Conservation (phyloP, 1,140 invertebrate genomes). For the Heliconius melpomene region DNA sequence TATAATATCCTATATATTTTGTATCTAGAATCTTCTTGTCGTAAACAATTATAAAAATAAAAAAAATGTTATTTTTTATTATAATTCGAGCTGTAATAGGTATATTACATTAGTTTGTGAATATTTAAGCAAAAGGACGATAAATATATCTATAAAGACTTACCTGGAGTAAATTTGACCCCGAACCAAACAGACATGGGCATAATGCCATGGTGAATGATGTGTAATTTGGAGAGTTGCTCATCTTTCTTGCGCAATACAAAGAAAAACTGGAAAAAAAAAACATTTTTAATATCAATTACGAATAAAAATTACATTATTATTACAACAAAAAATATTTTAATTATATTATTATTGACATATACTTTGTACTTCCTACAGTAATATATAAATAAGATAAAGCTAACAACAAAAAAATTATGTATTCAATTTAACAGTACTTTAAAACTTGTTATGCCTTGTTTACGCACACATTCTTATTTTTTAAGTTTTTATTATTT, state of each 20-base stretch:
- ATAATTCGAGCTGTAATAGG: background rate
- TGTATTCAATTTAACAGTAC: background rate
- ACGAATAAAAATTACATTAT: background rate
- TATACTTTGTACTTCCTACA: constrained; percentile 3
- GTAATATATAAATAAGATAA: background rate
- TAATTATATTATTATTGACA: background rate
- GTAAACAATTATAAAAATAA: too few relatives aligned
- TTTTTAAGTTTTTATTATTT: background rate
- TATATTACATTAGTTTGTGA: background rate
- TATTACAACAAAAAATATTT: background rate
- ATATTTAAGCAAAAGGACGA: background rate
- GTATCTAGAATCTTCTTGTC: background rate
- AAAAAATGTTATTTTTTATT: too few relatives aligned
- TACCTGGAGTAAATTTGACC: constrained; percentile 93
- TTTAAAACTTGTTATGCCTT: background rate
- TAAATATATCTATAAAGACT: constrained; percentile 28
- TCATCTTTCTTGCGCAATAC: constrained; percentile 95
- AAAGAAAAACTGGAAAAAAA: constrained; percentile 90
- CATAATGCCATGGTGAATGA: constrained; percentile 98
- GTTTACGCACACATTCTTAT: background rate
- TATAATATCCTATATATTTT: too few relatives aligned
- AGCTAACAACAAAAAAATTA: background rate
- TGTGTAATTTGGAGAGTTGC: constrained; percentile 95
- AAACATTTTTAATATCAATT: background rate
- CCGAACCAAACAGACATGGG: constrained; percentile 98